These are phyloP conservation scores for Brachypterus glaber DNA, from an alignment of 2,888 invertebrate species.

Conservation along the genomic window DNA sequence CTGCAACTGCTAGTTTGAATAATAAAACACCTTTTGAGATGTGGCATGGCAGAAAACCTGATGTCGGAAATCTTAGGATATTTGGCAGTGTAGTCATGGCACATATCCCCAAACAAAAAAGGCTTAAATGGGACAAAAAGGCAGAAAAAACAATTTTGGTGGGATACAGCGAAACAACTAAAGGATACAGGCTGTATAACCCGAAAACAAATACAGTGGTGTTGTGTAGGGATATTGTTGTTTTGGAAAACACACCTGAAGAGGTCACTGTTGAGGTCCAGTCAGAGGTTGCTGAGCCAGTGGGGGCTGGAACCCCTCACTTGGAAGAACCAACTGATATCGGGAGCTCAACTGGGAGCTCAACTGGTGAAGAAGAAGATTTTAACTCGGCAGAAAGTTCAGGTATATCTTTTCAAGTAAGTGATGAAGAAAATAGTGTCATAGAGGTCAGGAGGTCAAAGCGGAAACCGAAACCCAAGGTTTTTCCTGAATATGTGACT, in stretches of 20 bases:
- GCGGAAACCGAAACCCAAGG: conserved; percentile 14
- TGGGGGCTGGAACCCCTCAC: no score
- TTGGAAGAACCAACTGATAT: no score
- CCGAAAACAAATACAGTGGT: no score
- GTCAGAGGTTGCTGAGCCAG: conserved; percentile 12
- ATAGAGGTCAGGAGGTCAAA: conserved; percentile 11
- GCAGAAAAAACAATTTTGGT: conserved; percentile 16
- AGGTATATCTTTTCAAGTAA: not conserved
- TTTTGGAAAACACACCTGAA: conserved; percentile 6
- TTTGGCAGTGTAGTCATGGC: conserved; percentile 20
- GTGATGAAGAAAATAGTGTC: conserved; percentile 3
- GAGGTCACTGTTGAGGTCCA: conserved; percentile 1
- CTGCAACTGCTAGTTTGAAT: no score
- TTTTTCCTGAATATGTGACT: conserved; percentile 16
- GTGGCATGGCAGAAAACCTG: conserved; percentile 17
- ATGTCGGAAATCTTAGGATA: conserved; percentile 16
- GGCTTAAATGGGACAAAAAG: conserved; percentile 19
- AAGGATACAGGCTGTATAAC: not conserved
- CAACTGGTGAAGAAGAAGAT: no score
- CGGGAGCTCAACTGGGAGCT: no score
- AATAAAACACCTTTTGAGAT: no score
- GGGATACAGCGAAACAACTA: conserved; percentile 14
- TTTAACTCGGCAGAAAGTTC: no score
- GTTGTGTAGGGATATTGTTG: no score
- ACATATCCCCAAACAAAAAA: conserved; percentile 19